Evolutionary conservation across 2,113 vertebrate species (phyloP), one percentile per base, ranked within the genome.

Genomic region (Clarias macrocephalus): DNA sequence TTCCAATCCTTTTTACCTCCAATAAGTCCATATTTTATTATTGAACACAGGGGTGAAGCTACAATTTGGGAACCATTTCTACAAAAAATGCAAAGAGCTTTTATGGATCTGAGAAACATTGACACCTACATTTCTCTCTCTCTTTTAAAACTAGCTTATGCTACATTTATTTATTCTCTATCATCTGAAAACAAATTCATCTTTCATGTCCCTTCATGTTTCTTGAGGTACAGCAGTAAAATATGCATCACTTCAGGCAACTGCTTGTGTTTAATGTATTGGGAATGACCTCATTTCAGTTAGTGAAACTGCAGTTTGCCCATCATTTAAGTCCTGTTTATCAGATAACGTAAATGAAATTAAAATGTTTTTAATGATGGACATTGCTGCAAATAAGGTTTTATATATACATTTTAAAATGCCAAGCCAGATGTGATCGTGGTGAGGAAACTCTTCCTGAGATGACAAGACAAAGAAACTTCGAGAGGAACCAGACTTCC

Each of bases 141-240:
- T 33, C 62, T 65, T 65, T 65, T 62, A 62, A 62, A 62, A 23
- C 19, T 7, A 62, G 60, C 7, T 48, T 48, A 48, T 48, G 48
- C 33, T 72, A 21, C 30, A 57, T 19, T 33, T 33, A 13, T 80
- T 60, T 60, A 37, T 60, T 80, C 19, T 37, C 18, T 56, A 15
- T 33, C n/a, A 72, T 9, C 65, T 83, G 30, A 85, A 62, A 54
- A 75, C 63, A 30, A 80, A 80, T 86, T 70, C 54, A 79, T 56
- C n/a, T n/a, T 86, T 86, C 87, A 85, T 88, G 87, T 23, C 72
- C 9, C 25, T 62, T 89, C 87, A 89, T 89, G 89, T 90, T 87
- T 88, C 54, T 60, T 63, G n/a, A 82, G 54, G 52, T 56, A 60
- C 0, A 86, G 82, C 76, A 19, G 37, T 48, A 83, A 88, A 87